Percentiles rank a stretch among this genome's conserved stretches.
phyloP scores from a whole-genome alignment of 2,888 invertebrate species.

The Empis stercorea region DNA sequence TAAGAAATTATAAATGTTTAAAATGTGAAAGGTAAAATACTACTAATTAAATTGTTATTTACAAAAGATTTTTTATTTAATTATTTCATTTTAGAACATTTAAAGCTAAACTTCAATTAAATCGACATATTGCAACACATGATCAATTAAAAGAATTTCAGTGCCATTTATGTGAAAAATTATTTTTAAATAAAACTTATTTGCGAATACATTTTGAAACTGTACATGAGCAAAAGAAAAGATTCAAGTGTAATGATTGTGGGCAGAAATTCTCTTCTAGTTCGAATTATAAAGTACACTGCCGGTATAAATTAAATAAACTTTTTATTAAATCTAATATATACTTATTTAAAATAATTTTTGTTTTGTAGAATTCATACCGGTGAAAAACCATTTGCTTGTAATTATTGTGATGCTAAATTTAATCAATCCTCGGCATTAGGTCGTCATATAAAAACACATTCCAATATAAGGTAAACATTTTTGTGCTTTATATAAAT shows the following conservation, averaged over 20 bases:
- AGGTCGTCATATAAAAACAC: conserved; percentile 21
- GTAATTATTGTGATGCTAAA: conserved; percentile 19
- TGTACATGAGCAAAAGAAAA: conserved; percentile 19
- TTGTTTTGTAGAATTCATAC: conserved; percentile 21
- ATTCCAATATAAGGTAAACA: conserved; percentile 13
- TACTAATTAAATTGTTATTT: too few relatives aligned
- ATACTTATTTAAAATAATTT: not conserved
- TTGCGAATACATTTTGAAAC: conserved; percentile 19
- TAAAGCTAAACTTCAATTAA: too few relatives aligned
- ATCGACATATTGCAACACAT: conserved; percentile 18
- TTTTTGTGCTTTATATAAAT: not conserved
- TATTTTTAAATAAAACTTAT: conserved; percentile 19
- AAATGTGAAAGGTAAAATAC: conserved; percentile 14
- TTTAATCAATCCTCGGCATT: conserved; percentile 22
- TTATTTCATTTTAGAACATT: too few relatives aligned
- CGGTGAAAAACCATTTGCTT: conserved; percentile 22
- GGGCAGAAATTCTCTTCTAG: conserved; percentile 19
- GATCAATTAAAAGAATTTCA: conserved; percentile 16
- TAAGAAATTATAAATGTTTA: conserved; percentile 17
- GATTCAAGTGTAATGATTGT: conserved; percentile 20
- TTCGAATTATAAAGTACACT: conserved; percentile 22
- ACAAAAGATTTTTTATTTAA: too few relatives aligned
- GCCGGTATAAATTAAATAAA: conserved; percentile 13
- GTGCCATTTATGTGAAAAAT: conserved; percentile 19
- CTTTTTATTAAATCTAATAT: not conserved